Evolutionary conservation across 2,888 invertebrate species (phyloP), one percentile per base, ranked within the genome.

Genomic region (Byasa hedistus): DNA sequence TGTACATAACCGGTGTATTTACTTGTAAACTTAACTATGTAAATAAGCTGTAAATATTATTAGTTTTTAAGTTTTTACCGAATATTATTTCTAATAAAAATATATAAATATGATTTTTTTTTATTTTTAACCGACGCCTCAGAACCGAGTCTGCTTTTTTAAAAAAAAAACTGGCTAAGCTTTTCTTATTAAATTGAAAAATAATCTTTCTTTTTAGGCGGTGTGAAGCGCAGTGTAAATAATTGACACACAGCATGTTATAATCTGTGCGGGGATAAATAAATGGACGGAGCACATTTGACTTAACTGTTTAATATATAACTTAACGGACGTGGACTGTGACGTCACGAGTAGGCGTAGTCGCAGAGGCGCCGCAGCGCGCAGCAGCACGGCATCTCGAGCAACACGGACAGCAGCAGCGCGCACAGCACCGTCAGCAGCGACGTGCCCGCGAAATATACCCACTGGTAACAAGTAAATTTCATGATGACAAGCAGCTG

Each of bases 351-450:
- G 10, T 76, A 73, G 2, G 85, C 84, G 63, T 81, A 83, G 69
- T 91, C 86, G 1, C 93, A 92, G 21, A 92, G 79, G 22, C 93
- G 80, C 62, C 93, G 79, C 8, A 94, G 79, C 21, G 94, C 75
- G 24, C 93, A 92, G 73, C 93, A 93, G 74, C 92, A 84, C 1
- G 94, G 94, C 78, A 93, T 93, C 83, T 94, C 94, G 63, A 94
- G 91, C 44, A 94, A 78, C 57, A 94, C 78, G 1, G 93, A 89
- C 22, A 94, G 84, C 24, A 90, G 61, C 22, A 93, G 78, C 3
- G 93, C 84, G 3, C 79, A 84, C 0, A 76, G 67, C 57, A 93
- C 77, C 0, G 93, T 91, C 10, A 89, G 72, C 4, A 89, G 36
- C 0, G 85, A 74, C 1, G 91, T 87, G 21, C 94, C 94, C 51